Base-by-base conservation (phyloP, 2,888 invertebrate genomes). In the Ganaspis brasiliensis region DNA sequence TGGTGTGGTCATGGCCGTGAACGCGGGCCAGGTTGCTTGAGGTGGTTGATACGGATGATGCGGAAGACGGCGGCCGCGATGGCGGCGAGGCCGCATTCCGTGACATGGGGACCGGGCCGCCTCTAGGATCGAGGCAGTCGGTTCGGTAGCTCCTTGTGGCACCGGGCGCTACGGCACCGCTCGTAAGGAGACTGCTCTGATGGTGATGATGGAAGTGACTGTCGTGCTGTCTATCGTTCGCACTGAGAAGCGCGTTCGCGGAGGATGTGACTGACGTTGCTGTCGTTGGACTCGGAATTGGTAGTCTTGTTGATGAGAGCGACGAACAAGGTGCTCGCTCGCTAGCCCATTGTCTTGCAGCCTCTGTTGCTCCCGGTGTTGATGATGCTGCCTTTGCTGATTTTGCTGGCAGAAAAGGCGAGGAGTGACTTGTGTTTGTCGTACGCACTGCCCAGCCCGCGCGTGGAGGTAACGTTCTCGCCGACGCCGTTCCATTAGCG, bases 91-190 rank as follows among this genome's bases (percentile, higher is more conserved):
- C 87, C 83, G 86, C 86, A 87, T 87, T 87, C 78, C 86, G 89
- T 84, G 89, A 89, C 90, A 89, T 90, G 87, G 89, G 88, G 83
- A 84, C 86, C 82, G 86, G 84, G 79, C 77, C 81, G 59, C 84
- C 84, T 80, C 87, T 87, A 83, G 87, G 73, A 82, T 88, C 88
- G 81, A 87, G 84, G 85, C 83, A 84, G 85, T 82, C 92, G 91
- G 91, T 92, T 92, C 92, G 85, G 84, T 91, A 91, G 93, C 92
- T 94, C 94, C 94, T 92, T 93, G 92, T 92, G 93, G 92, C 93
- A 91, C 89, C 85, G 91, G 94, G 92, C 95, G 95, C 94, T 94
- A 93, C 92, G 94, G 93, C 93, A 93, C 95, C 95, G 94, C 94
- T 93, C 92, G 94, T 93, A 93, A 93, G 93, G 94, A 94, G 94